phyloP scores from a whole-genome alignment of 1,140 invertebrate genomes.

The Periplaneta americana region DNA sequence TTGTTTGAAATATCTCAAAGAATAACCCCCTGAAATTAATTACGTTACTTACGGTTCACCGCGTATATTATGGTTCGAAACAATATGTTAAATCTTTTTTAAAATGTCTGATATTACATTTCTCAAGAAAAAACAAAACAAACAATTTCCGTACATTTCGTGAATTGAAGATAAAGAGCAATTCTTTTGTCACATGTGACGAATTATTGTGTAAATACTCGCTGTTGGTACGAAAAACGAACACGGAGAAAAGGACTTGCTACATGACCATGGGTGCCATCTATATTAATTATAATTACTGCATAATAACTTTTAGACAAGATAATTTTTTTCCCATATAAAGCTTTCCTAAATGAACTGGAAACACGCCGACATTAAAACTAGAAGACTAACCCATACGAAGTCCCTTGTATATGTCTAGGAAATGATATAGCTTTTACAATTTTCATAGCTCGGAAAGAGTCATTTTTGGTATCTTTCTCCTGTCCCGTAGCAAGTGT shows the following conservation, averaged over 20 bases:
- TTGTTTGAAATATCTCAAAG: no score
- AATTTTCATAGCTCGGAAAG: not conserved
- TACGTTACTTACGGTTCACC: no score
- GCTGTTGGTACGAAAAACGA: not conserved
- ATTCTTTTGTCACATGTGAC: no score
- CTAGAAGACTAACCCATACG: not conserved
- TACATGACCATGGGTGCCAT: not conserved
- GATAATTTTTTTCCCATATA: not conserved
- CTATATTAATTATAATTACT: not conserved
- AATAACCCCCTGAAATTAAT: no score
- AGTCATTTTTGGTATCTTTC: not conserved
- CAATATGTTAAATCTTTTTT: no score
- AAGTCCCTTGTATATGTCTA: not conserved
- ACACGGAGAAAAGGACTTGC: not conserved
- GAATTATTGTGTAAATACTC: not conserved
- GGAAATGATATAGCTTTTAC: not conserved
- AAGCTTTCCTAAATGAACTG: not conserved
- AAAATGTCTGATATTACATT: no score
- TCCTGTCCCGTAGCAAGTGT: not conserved
- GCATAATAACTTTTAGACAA: not conserved
- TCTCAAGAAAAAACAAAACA: no score
- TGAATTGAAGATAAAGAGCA: no score
- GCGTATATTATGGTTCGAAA: no score
- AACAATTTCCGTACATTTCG: no score
- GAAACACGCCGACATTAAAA: not conserved